These are phyloP conservation scores for Malurus leucopterus DNA, from an alignment of 2,797 vertebrate genomes.

Conservation along the genomic window DNA sequence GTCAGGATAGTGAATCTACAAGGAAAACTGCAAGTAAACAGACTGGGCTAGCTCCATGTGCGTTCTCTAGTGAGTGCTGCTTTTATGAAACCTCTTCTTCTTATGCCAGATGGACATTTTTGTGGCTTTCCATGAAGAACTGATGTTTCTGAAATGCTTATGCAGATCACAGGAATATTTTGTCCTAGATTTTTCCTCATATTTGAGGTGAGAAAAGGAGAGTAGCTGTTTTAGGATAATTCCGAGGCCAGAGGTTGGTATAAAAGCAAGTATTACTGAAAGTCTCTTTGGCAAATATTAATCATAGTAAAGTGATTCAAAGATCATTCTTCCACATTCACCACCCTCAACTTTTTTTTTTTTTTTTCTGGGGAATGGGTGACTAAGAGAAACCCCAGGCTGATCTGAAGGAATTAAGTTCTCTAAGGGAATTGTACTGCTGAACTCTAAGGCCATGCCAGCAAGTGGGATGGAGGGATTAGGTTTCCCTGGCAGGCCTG, in stretches of 20 bases:
- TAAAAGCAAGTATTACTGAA: not conserved
- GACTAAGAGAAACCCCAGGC: not conserved
- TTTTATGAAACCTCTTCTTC: not conserved
- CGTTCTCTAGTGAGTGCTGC: not conserved
- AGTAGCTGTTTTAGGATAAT: not conserved
- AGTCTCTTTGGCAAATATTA: not conserved
- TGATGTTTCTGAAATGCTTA: not conserved
- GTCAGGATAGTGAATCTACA: not conserved
- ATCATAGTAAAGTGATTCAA: not conserved
- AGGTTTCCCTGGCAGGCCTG: not conserved
- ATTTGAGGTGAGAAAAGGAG: not conserved
- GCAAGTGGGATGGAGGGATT: rapidly evolving
- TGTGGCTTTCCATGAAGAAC: not conserved
- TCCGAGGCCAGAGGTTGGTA: not conserved
- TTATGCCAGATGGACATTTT: not conserved
- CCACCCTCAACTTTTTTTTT: rapidly evolving
- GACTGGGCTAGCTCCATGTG: not conserved
- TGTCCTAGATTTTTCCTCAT: not conserved
- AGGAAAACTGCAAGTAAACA: not conserved
- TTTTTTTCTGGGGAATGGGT: rapidly evolving
- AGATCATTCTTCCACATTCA: not conserved
- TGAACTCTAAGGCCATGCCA: not conserved
- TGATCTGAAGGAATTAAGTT: not conserved
- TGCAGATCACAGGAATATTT: not conserved
- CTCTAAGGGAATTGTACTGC: not conserved